A percentile compares a stretch with the other conserved stretches of the same genome.
These are phyloP conservation scores for Stichodactyla mertensii DNA, from an alignment of 64 coral and sea anemone genomes.

Conservation along the genomic window DNA sequence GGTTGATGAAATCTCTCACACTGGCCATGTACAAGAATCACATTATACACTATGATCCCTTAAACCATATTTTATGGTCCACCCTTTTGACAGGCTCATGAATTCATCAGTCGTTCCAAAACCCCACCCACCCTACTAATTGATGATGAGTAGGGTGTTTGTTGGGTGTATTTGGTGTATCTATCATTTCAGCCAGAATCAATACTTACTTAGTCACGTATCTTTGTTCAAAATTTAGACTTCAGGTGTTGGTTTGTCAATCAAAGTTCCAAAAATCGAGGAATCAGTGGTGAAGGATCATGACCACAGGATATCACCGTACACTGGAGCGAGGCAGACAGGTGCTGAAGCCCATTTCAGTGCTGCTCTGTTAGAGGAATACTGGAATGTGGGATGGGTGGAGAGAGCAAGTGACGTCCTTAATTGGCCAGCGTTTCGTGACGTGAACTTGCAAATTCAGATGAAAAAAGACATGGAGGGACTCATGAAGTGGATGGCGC, in stretches of 20 bases:
- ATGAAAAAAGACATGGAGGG: neutral
- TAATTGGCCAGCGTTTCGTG: conserved; percentile 15
- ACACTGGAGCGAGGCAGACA: neutral
- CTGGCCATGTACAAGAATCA: too few relatives aligned
- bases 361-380: neutral
- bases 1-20: too few relatives aligned
- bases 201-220: neutral
- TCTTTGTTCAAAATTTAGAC: neutral
- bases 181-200: too few relatives aligned
- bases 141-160: too few relatives aligned
- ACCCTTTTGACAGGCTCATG: too few relatives aligned
- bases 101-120: too few relatives aligned
- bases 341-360: neutral
- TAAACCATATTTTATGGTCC: too few relatives aligned
- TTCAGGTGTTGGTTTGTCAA: neutral
- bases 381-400: neutral
- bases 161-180: too few relatives aligned
- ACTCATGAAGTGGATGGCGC: conserved; percentile 30
- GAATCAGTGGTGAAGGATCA: neutral
- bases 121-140: too few relatives aligned
- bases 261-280: neutral
- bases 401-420: neutral
- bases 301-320: neutral
- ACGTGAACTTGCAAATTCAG: neutral
- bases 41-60: too few relatives aligned